Evolutionary conservation across 2,888 invertebrate species (phyloP), one percentile per base, ranked within the genome.

Genomic region (Mactromeris polynyma): DNA sequence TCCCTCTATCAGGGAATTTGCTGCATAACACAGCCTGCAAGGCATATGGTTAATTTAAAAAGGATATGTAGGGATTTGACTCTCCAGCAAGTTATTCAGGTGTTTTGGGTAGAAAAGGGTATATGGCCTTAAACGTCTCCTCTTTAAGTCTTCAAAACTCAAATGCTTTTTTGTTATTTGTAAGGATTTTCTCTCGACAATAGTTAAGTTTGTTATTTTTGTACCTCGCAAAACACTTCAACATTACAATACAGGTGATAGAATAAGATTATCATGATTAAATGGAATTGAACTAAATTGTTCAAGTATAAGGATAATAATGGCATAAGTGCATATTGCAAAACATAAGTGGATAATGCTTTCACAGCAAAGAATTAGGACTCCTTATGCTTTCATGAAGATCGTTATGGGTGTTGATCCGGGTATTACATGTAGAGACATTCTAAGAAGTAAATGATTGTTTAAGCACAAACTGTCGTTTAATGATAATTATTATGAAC

Each of bases 151-250:
- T 40, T 40, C 40, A 82, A 26, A 64, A 69, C 17, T 69, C 38
- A 33, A 26, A n/a, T 73, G 51, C n/a, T n/a, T 46, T 46, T 73
- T 83, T 64, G n/a, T 83, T 83, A 46, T 83, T n/a, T 69, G 42
- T 40, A 26, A 42, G 64, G 40, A 73, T 83, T 83, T 83, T 69
- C 36, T 11, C 38, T 26, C n/a, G n/a, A 81, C 81, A 81, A 54
- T 69, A 69, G 69, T n/a, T 82, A 19, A 26, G 64, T 82, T n/a
- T 40, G 38, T 40, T 81, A n/a, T 4, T 82, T 64, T 64, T 64
- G 58, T 64, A 64, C 26, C 26, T 77, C 11, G 31, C 40, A 36
- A 21, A 51, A 77, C 19, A 26, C 64, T 82, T 64, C 4, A 64
- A 58, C 58, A 21, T 51, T 21, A 64, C 9, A 26, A 64, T 26